Conservation (phyloP, 2,797 vertebrate genomes). For the Eidolon dupreanum region DNA sequence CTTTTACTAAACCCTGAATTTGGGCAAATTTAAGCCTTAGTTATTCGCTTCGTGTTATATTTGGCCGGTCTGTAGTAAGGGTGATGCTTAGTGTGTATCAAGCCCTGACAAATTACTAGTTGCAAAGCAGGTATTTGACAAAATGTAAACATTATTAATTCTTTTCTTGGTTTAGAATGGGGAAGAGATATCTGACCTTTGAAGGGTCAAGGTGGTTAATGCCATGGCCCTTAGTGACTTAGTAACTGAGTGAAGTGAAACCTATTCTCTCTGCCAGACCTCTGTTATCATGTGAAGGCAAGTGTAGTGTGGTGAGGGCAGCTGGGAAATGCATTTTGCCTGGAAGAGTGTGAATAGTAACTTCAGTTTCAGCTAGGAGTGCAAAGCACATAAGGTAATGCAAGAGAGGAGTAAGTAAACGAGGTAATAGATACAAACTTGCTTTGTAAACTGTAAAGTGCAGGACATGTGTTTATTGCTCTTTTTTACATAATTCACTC, state of each 20-base stretch:
- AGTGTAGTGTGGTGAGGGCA: rapidly evolving
- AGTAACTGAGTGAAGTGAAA: not conserved
- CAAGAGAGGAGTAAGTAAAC: not conserved
- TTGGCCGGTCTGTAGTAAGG: not conserved
- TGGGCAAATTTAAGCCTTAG: not conserved
- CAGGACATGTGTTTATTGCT: not conserved
- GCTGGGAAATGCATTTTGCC: not conserved
- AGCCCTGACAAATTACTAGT: not conserved
- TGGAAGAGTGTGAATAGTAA: not conserved
- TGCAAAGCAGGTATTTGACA: no score
- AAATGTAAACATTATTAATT: rapidly evolving
- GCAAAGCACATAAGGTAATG: not conserved
- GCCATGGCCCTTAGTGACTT: not conserved
- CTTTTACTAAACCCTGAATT: not conserved
- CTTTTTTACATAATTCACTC: not conserved
- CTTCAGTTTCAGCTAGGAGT: not conserved
- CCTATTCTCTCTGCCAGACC: not conserved
- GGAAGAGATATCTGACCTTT: not conserved
- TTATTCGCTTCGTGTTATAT: not conserved
- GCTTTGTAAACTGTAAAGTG: not conserved
- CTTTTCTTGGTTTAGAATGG: not conserved
- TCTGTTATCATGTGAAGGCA: rapidly evolving
- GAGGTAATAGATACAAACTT: not conserved
- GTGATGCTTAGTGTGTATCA: not conserved
- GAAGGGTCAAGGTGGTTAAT: not conserved